Evolutionary conservation across 2,113 vertebrate species (phyloP).

Genomic region (Phalacrocorax carbo): DNA sequence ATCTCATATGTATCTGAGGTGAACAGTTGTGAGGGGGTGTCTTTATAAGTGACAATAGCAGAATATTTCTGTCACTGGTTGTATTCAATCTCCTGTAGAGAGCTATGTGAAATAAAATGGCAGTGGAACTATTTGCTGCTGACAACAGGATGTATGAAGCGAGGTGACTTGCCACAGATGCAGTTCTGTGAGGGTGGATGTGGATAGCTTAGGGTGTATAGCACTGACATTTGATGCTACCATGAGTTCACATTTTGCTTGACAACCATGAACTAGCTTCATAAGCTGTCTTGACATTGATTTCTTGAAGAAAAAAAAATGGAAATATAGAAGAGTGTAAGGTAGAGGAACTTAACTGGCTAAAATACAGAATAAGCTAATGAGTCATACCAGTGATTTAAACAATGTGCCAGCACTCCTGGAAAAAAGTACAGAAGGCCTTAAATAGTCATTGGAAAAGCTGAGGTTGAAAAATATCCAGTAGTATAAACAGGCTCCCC

Average conservation of each 20-base stretch:
- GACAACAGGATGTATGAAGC: not conserved
- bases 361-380: slow-evolving; percentile 20
- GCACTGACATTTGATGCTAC: not conserved
- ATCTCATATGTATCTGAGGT: fast-evolving
- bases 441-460: slow-evolving; percentile 2
- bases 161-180: not conserved
- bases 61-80: not conserved
- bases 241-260: not conserved
- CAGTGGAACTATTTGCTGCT: not conserved
- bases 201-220: not conserved
- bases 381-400: not conserved
- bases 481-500: not conserved
- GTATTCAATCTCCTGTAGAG: not conserved
- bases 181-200: not conserved
- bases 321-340: not conserved
- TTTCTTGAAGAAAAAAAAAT: not conserved
- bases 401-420: not conserved
- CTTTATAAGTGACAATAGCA: not conserved
- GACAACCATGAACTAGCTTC: not conserved
- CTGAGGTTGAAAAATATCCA: not conserved
- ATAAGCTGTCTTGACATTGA: not conserved
- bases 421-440: not conserved
- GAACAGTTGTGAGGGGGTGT: not conserved
- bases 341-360: not conserved
- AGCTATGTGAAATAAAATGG: not conserved